Conservation (phyloP, 2,797 vertebrate genomes). For the Anableps anableps region DNA sequence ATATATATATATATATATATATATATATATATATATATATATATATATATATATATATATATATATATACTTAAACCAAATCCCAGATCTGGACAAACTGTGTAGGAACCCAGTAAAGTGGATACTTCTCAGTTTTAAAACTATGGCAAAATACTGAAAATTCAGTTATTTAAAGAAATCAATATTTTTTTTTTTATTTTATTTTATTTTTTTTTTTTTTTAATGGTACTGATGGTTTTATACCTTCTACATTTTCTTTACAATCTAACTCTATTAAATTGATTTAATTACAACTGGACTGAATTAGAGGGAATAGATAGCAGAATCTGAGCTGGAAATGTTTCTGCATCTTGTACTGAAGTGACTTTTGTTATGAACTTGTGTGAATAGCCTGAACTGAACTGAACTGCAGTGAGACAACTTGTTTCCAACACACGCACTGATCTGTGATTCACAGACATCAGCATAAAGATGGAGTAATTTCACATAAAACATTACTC, state of each 20-base stretch:
- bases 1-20: too few species aligned
- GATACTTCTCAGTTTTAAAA: neutral
- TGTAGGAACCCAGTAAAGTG: neutral
- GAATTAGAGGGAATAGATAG: neutral
- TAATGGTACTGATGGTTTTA: neutral
- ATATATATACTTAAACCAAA: neutral
- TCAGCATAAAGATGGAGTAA: slow-evolving; percentile 1
- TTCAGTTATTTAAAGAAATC: neutral
- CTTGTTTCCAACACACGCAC: slow-evolving; percentile 10
- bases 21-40: too few species aligned
- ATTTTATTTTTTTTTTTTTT: too few species aligned
- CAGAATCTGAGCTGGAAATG: neutral
- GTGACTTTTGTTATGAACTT: neutral
- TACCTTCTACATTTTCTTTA: neutral
- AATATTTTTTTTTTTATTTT: too few species aligned
- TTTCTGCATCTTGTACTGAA: neutral
- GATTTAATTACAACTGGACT: neutral
- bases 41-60: too few species aligned
- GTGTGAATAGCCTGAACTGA: neutral
- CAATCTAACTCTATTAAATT: neutral
- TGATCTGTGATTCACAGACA: slow-evolving; percentile 27
- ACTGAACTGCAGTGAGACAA: neutral
- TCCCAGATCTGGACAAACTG: neutral
- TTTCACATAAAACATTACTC: slow-evolving; percentile 17
- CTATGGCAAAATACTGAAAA: neutral